Evolutionary conservation across 2,888 invertebrate genomes (phyloP), one percentile per base, ranked within the genome.

Genomic region (Acrobasis repandana): DNA sequence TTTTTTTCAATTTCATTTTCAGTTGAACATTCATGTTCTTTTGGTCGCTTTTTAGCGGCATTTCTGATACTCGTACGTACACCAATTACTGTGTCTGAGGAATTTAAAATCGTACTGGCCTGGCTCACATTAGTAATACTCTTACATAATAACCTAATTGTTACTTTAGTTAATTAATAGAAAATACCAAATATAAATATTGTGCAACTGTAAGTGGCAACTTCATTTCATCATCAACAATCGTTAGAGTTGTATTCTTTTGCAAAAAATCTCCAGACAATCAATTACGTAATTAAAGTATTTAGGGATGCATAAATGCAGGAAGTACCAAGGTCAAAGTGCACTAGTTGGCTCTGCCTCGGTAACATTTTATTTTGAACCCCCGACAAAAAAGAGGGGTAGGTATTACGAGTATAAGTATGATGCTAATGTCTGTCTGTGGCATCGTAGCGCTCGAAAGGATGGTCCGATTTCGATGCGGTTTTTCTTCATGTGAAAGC

Each of bases 1-100:
- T n/a, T n/a, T n/a, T n/a, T n/a, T n/a, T n/a, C n/a, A n/a, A n/a
- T n/a, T n/a, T n/a, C n/a, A n/a, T n/a, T n/a, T n/a, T n/a, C n/a
- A n/a, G n/a, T n/a, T n/a, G n/a, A n/a, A n/a, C 80, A 75, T 79
- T 83, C 73, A 82, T 73, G 74, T 73, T 74, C 77, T 61, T 56
- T 58, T 61, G 38, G 33, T 47, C 33, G 34, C 16, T 52, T 52
- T 52, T 16, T 33, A 15, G 15, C 34, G 51, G n/a, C 15, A 14
- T 51, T 15, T 15, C 52, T 52, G 52, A 15, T 52, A 36, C n/a
- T n/a, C n/a, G n/a, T n/a, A 52, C 36, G 36, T 52, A n/a, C 43
- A 43, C n/a, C 43, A n/a, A 14, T 43, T 43, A 38, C 28, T 28
- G 28, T 38, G n/a, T 43, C 43, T 5, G 43, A 43, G 11, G 10